Percentiles rank a stretch among this genome's conserved stretches.
Evolutionary conservation across 2,113 vertebrate genomes (phyloP).

Genomic region (Garra rufa): DNA sequence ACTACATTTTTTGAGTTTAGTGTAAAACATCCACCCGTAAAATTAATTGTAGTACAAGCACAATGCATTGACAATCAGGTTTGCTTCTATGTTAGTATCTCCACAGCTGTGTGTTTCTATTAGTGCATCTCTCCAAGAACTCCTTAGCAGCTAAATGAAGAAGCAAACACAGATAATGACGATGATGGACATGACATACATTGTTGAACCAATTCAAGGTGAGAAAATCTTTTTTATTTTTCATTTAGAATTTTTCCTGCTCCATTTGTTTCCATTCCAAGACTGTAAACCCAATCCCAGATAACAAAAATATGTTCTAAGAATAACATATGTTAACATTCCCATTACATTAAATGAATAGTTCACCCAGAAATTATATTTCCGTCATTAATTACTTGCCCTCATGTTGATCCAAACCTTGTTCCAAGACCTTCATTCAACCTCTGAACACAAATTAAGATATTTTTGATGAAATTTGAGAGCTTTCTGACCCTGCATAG

Average conservation of each 20-base stretch:
- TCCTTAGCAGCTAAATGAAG: conserved; percentile 24
- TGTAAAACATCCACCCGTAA: neutral
- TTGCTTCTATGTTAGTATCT: neutral
- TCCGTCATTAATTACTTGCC: too few relatives aligned
- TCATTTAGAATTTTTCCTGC: neutral
- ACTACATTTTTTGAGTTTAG: neutral
- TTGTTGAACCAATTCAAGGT: neutral
- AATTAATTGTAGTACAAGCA: neutral
- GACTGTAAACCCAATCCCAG: neutral
- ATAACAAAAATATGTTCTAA: neutral
- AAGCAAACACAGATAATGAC: neutral
- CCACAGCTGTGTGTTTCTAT: neutral
- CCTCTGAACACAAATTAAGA: too few relatives aligned
- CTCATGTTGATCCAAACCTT: too few relatives aligned
- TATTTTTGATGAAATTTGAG: too few relatives aligned
- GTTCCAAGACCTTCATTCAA: too few relatives aligned
- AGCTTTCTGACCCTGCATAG: too few relatives aligned
- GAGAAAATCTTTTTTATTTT: neutral
- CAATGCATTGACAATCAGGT: neutral
- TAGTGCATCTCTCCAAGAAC: neutral
- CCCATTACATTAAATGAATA: neutral
- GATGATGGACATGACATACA: neutral
- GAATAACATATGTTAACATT: neutral
- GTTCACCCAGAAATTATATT: too few relatives aligned
- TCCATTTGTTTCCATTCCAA: neutral